phyloP scores from a whole-genome alignment of 2,113 vertebrate genomes.

The Marcusenius ussheri region DNA sequence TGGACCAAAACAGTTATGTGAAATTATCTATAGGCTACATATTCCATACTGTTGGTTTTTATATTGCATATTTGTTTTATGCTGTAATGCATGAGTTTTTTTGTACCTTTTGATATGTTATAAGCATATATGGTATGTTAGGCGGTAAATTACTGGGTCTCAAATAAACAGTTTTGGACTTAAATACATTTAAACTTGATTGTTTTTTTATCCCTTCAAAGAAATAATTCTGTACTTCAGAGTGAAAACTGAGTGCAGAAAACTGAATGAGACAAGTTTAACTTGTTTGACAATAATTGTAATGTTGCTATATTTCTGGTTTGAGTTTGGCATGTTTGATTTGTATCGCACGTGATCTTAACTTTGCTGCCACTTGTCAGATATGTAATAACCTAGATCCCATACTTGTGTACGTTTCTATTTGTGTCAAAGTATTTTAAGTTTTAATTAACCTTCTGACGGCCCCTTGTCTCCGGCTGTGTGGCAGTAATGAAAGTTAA shows the following conservation, averaged over 20 bases:
- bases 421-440: not conserved
- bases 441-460: not conserved
- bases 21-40: too few species aligned
- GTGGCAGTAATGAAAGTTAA: not conserved
- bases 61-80: too few species aligned
- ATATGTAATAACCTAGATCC: not conserved
- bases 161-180: not conserved
- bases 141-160: not conserved
- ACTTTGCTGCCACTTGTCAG: not conserved
- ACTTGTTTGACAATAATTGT: not conserved
- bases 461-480: not conserved
- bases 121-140: not conserved
- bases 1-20: not conserved
- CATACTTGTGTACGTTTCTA: not conserved
- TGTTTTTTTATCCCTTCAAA: not conserved
- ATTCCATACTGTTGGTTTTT: too few species aligned
- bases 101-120: not conserved
- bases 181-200: not conserved
- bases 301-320: not conserved
- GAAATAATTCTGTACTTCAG: not conserved
- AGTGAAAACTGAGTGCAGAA: not conserved
- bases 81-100: too few species aligned
- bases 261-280: not conserved
- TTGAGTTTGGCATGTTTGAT: not conserved
- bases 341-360: not conserved